Evolutionary conservation across 2,888 invertebrate genomes (phyloP), one percentile per base, ranked within the genome.

Genomic region (Ochropacha duplaris): DNA sequence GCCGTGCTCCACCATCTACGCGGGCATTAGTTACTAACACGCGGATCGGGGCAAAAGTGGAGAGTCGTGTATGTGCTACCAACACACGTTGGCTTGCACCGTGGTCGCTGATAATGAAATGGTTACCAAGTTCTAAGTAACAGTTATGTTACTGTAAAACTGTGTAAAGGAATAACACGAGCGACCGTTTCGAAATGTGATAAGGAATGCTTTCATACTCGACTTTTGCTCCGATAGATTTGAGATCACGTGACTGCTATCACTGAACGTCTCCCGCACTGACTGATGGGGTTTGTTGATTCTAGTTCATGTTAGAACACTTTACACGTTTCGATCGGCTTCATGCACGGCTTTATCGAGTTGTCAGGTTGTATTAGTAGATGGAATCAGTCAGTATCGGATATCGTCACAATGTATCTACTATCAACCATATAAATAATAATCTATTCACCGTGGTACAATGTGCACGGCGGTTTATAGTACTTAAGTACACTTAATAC

Each of bases 51-150:
- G 74, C 78, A 66, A 68, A 28, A 64, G 60, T 59, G 65, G 63
- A 57, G 57, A 22, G 22, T 59, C 55, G 6, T 64, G 65, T 54
- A 26, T 54, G 8, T 60, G 62, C 49, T 64, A 24, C 57, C 36
- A 36, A n/a, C 36, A 14, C 5, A 49, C 50, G 36, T 26, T 12
- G 26, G 49, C 31, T 16, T 34, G n/a, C n/a, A n/a, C n/a, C 36
- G 36, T 36, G 0, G 36, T 4, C 36, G 19, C 16, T 6, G 39
- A 52, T 2, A 28, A 26, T 44, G 49, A 57, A 16, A 62, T 68
- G 62, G 68, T 68, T 57, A 78, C 78, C 36, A 69, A 76, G 57
- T 78, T 76, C 57, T 78, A 57, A 71, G 50, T n/a, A n/a, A n/a
- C n/a, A n/a, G n/a, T n/a, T n/a, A n/a, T n/a, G n/a, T n/a, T n/a